These are phyloP conservation scores for Ispidina picta DNA, from an alignment of 2,797 vertebrate genomes.

Conservation along the genomic window DNA sequence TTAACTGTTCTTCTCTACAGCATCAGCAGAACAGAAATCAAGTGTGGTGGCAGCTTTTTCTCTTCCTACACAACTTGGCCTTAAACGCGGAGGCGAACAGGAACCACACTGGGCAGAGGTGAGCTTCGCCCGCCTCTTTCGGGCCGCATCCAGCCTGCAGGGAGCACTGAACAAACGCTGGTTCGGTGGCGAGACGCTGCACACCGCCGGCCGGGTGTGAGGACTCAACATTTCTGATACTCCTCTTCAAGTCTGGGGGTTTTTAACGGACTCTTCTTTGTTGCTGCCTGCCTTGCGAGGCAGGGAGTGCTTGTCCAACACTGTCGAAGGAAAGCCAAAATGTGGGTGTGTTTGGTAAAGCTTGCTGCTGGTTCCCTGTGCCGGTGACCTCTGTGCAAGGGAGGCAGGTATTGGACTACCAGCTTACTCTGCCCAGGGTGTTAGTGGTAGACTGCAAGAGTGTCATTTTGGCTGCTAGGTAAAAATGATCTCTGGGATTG, in stretches of 20 bases:
- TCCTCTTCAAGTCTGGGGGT: slow-evolving; percentile 59
- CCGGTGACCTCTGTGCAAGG: slow-evolving; percentile 42
- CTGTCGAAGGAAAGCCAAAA: slow-evolving; percentile 76
- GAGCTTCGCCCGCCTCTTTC: slow-evolving; percentile 67
- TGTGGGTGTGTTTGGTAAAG: slow-evolving; percentile 60
- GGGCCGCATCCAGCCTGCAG: slow-evolving; percentile 64
- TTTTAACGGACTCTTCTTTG: slow-evolving; percentile 67
- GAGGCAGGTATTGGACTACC: slow-evolving; percentile 14
- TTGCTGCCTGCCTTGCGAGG: slow-evolving; percentile 42
- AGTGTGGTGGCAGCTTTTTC: slow-evolving; percentile 81
- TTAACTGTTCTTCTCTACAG: slow-evolving; percentile 68
- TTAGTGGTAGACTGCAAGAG: slow-evolving; percentile 31
- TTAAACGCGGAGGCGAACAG: slow-evolving; percentile 77
- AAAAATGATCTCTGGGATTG: slow-evolving; percentile 40
- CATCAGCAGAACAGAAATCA: slow-evolving; percentile 83
- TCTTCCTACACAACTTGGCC: slow-evolving; percentile 82
- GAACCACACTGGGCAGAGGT: slow-evolving; percentile 77
- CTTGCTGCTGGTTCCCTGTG: slow-evolving; percentile 37
- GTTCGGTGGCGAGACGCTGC: slow-evolving; percentile 53
- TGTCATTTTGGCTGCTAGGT: slow-evolving; percentile 59
- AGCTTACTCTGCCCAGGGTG: slow-evolving; percentile 32
- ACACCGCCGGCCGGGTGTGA: slow-evolving; percentile 64
- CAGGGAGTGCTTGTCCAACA: slow-evolving; percentile 81
- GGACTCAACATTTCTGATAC: slow-evolving; percentile 66
- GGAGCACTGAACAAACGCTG: slow-evolving; percentile 69